Evolutionary conservation across 2,113 vertebrate species (phyloP).

Genomic region (Xenotilapia leptura): DNA sequence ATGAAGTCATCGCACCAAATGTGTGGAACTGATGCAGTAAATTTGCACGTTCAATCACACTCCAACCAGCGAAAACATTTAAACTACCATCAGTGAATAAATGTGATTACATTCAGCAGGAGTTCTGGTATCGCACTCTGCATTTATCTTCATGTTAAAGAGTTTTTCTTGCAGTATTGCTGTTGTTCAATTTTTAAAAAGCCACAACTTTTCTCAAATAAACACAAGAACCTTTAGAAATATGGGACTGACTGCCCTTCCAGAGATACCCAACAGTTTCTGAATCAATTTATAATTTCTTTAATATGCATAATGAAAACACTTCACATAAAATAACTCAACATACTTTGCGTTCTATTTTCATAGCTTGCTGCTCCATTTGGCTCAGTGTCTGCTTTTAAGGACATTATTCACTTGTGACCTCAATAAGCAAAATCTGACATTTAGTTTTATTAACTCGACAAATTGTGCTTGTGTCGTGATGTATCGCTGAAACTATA

Average conservation of each 20-base stretch:
- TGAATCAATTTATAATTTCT: background rate
- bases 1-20: background rate
- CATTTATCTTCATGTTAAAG: background rate
- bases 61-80: background rate
- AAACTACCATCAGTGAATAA: background rate
- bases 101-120: background rate
- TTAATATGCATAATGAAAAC: background rate
- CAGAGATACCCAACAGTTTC: background rate
- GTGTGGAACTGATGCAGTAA: background rate
- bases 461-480: background rate
- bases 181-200: background rate
- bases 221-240: background rate
- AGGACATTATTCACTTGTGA: background rate
- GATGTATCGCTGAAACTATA: background rate
- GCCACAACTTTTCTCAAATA: background rate
- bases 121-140: background rate
- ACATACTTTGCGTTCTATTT: background rate
- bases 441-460: background rate
- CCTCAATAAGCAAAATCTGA: background rate
- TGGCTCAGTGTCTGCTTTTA: background rate
- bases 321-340: fast-evolving
- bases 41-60: background rate
- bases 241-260: fast-evolving
- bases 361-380: background rate
- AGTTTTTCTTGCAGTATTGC: fast-evolving